Percentiles rank a stretch among this genome's conserved stretches.
These are phyloP conservation scores for Penaeus chinensis DNA, from an alignment of 1,140 invertebrate species.

Conservation along the genomic window DNA sequence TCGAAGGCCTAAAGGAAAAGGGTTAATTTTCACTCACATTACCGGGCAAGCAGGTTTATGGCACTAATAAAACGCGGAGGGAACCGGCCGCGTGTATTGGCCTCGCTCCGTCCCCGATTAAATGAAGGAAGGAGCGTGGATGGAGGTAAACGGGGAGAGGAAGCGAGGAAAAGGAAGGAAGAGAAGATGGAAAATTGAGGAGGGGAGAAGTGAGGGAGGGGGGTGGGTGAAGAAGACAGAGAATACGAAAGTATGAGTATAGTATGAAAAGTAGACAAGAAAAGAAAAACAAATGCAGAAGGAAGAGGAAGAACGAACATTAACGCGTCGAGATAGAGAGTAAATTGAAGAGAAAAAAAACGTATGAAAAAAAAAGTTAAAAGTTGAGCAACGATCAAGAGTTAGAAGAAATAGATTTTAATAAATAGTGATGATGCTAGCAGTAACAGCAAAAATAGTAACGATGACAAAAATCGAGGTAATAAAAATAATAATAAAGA, in stretches of 20 bases:
- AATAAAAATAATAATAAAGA: too few species aligned
- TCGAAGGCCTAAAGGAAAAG: constrained; percentile 16
- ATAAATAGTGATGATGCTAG: too few species aligned
- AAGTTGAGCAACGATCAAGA: too few species aligned
- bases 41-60: constrained; percentile 52
- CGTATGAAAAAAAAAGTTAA: too few species aligned
- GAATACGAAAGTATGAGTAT: not conserved
- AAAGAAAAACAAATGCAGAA: too few species aligned
- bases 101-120: constrained; percentile 38
- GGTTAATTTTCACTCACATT: constrained; percentile 49
- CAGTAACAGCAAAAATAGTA: too few species aligned
- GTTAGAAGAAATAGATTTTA: too few species aligned
- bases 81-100: constrained; percentile 33
- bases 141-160: not conserved
- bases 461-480: too few species aligned
- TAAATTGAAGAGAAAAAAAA: too few species aligned
- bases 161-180: not conserved
- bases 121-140: constrained; percentile 35
- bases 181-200: not conserved
- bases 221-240: not conserved
- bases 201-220: not conserved
- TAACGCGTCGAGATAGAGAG: too few species aligned
- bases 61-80: constrained; percentile 39
- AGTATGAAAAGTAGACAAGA: too few species aligned
- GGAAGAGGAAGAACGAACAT: too few species aligned